Conservation (phyloP, 2,888 invertebrate species). For the Apodemia zela region DNA sequence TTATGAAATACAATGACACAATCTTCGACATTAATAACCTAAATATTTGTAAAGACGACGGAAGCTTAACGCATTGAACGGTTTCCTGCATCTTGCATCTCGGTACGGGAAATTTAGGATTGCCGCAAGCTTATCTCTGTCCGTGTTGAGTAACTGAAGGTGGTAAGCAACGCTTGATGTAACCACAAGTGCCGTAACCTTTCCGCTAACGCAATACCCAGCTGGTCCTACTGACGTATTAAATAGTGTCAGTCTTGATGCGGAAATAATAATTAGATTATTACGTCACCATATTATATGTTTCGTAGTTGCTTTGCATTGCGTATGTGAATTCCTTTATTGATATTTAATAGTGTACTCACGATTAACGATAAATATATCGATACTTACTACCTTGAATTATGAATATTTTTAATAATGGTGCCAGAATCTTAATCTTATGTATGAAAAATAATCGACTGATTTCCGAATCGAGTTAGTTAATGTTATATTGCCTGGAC, state of each 20-base stretch:
- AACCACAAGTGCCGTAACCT: conserved; percentile 64
- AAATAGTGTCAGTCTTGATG: conserved; percentile 58
- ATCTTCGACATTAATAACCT: conserved; percentile 14
- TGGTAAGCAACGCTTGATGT: conserved; percentile 62
- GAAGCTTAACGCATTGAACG: conserved; percentile 27
- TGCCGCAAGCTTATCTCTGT: conserved; percentile 38
- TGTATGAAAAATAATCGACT: too few relatives aligned
- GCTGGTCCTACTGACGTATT: conserved; percentile 51
- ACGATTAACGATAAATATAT: neutral
- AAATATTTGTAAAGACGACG: conserved; percentile 20
- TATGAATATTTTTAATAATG: too few relatives aligned
- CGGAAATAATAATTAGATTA: conserved; percentile 66
- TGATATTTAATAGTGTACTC: neutral
- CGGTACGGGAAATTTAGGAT: conserved; percentile 41
- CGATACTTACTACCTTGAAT: too few relatives aligned
- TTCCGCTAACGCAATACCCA: conserved; percentile 67
- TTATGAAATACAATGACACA: conserved; percentile 15
- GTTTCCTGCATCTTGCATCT: conserved; percentile 33
- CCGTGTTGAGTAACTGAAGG: conserved; percentile 52
- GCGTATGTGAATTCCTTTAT: conserved; percentile 9
- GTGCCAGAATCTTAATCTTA: too few relatives aligned
- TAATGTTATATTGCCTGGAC: too few relatives aligned
- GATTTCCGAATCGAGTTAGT: too few relatives aligned
- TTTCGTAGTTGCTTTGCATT: neutral
- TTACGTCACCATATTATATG: conserved; percentile 43